Conservation (phyloP, 2,113 vertebrate genomes). For the Chaetops frenatus region DNA sequence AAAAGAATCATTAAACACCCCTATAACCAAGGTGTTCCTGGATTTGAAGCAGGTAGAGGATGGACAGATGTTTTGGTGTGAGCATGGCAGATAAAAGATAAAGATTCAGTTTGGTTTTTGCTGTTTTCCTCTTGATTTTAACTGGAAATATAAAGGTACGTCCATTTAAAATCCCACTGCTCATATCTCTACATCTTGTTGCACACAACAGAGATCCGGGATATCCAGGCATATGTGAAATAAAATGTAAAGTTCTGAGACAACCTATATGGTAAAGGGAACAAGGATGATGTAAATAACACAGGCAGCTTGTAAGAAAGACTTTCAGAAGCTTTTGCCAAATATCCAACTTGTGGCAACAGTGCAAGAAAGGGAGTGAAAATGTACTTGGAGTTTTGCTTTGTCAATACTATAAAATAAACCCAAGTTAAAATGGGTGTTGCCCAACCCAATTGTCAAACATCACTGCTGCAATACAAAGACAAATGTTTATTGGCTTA, state of each 20-base stretch:
- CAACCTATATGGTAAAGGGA: not conserved
- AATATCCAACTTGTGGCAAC: not conserved
- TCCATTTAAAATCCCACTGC: not conserved
- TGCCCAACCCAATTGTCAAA: constrained; percentile 44
- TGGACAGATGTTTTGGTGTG: not conserved
- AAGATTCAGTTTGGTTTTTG: not conserved
- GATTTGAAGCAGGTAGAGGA: not conserved
- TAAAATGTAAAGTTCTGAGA: not conserved
- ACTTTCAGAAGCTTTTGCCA: not conserved
- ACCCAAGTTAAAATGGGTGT: constrained; percentile 21
- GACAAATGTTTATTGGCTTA: constrained; percentile 58
- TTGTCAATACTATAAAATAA: constrained; percentile 10
- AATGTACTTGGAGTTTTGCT: not conserved
- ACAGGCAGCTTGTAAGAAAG: not conserved
- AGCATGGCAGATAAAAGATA: not conserved
- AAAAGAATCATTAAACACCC: not conserved
- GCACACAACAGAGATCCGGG: not conserved
- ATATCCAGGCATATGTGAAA: not conserved
- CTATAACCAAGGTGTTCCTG: not conserved
- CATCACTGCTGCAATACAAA: not conserved
- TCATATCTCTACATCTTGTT: not conserved
- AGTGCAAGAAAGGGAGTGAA: not conserved
- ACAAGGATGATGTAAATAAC: not conserved
- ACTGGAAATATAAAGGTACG: not conserved
- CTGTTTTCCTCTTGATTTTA: not conserved